Evolutionary conservation across 2,113 vertebrate genomes (phyloP), one percentile per base, ranked within the genome.

Genomic region (Himantopus leucocephalus): DNA sequence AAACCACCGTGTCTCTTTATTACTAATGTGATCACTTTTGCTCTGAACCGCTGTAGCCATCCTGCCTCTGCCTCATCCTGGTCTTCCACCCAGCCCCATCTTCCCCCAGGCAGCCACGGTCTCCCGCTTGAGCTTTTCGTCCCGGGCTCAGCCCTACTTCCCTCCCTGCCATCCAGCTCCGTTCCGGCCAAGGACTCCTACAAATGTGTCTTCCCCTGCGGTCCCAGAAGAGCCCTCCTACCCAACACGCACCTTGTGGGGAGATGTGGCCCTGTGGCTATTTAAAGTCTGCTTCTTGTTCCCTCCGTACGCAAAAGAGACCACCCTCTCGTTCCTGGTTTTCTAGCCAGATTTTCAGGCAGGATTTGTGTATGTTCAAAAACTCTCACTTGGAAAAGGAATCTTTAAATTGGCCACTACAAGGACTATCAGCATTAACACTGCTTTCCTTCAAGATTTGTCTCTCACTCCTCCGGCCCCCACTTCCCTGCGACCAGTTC

Each of bases 201-300:
- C 48, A 21, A n/a, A 56, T 2, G 4, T 41, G 9, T 3, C 39
- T 23, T 62, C 5, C 50, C 59, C 22, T 4, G 19, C 0, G 3
- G 73, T 29, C 55, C 20, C 55, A 30, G 37, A 15, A 23, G 45
- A 74, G 53, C 43, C 37, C 39, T 52, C 26, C 35, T 5, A 21
- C 32, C 45, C 23, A 2, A 9, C 58, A 23, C 2, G 1, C 41
- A 34, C 35, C 35, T 9, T 15, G 7, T 5, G 7, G 24, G 53
- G 39, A 77, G 48, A 48, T 3, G 11, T 3, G 43, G 64, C 58
- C 48, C 35, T 8, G 24, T 5, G 32, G 41, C 35, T 50, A 23
- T 8, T 37, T 32, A 14, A 68, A 14, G 34, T 23, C 55, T 52
- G 81, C 27, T 23, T 66, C 43, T 56, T 45, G 43, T 9, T 73